phyloP scores from a whole-genome alignment of 2,797 vertebrate species.

The Anableps anableps region DNA sequence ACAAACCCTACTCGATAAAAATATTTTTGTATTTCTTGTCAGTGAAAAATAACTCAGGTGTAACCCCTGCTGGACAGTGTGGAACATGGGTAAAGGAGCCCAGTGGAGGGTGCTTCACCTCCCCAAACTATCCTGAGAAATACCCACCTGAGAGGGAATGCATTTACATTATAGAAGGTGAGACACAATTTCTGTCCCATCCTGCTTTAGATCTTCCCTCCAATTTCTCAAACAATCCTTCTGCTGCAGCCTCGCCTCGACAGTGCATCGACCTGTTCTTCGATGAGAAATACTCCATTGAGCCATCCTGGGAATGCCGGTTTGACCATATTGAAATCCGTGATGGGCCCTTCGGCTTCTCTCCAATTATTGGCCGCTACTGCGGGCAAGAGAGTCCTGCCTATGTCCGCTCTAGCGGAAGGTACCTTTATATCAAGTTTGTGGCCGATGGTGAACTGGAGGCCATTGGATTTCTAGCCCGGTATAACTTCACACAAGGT shows the following conservation, averaged over 20 bases:
- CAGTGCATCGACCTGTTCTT: slow-evolving; percentile 98
- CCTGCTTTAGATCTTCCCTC: not conserved
- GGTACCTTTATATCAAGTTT: slow-evolving; percentile 99
- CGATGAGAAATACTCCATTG: slow-evolving; percentile 94
- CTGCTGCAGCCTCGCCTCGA: slow-evolving; percentile 87
- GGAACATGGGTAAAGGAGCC: slow-evolving; percentile 94
- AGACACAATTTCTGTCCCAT: slow-evolving; percentile 22
- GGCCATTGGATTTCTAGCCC: slow-evolving; percentile 93
- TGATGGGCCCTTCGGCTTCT: slow-evolving; percentile 97
- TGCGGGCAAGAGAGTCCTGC: slow-evolving; percentile 94
- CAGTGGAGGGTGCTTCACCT: slow-evolving; percentile 94
- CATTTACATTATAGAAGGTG: slow-evolving; percentile 98
- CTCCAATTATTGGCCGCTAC: slow-evolving; percentile 96
- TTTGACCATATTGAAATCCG: slow-evolving; percentile 99
- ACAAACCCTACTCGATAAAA: not conserved
- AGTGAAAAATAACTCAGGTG: slow-evolving; percentile 93
- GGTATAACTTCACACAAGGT: slow-evolving; percentile 98
- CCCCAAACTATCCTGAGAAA: slow-evolving; percentile 96
- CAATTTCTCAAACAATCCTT: slow-evolving; percentile 28
- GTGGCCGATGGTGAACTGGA: slow-evolving; percentile 97
- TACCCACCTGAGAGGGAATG: slow-evolving; percentile 97
- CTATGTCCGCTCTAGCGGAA: slow-evolving; percentile 93
- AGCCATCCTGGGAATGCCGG: slow-evolving; percentile 98
- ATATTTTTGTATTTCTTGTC: slow-evolving; percentile 13
- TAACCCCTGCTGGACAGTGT: slow-evolving; percentile 91